Base-by-base conservation (phyloP, 2,888 invertebrate genomes). In the Saturnia japonica region DNA sequence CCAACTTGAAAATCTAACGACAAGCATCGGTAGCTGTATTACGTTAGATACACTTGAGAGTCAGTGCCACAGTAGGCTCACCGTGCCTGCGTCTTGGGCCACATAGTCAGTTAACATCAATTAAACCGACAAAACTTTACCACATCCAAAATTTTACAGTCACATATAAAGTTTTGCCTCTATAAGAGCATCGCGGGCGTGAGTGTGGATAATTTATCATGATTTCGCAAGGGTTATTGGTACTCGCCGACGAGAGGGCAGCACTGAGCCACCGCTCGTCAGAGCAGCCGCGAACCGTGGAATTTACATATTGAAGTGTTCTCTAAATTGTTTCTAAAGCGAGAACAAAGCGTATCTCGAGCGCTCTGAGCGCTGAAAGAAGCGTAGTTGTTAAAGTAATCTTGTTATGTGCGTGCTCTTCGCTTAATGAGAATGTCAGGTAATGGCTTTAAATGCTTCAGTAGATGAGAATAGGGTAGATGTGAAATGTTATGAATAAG, bases 171-270 rank as follows among this genome's bases (percentile, higher is more conserved):
- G 72, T 72, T 71, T 85, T 79, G 82, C 83, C 79, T 82, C 83
- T 87, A 83, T 82, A 84, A 86, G 84, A 84, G 83, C 78, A 78
- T 77, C 78, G 82, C 82, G 84, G 85, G 86, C 90, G 90, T 90
- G 90, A 91, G 91, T 90, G 91, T 87, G 87, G 91, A 93, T 94
- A 92, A 93, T 93, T 94, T 89, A 93, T 93, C 92, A 93, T 92
- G 91, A 93, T 93, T 92, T 88, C 84, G 85, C 85, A 85, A 90
- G 89, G 91, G 92, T 91, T 93, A 91, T 90, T 89, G 91, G 88
- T 85, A 83, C 86, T 84, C 78, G 74, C 79, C 80, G 85, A 80
- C 85, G 84, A 88, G 88, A 91, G 90, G 89, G 91, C 90, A 87
- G 85, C 82, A 76, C 77, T 77, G 78, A 74, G 82, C 78, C 76